Conservation (phyloP, 2,797 vertebrate species). For the Catharus ustulatus region DNA sequence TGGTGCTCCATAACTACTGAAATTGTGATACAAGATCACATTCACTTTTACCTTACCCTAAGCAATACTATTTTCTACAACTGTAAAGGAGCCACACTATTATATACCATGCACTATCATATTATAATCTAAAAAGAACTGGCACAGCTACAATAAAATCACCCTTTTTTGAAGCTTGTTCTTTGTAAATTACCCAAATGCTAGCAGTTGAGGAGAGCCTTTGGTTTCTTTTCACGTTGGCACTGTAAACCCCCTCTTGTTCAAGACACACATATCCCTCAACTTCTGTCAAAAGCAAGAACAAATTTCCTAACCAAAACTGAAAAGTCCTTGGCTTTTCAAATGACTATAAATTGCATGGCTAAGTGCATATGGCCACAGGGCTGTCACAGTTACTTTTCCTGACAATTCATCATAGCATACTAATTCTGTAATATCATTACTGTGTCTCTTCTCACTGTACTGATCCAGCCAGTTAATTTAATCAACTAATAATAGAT, state of each 20-base stretch:
- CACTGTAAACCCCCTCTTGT: conserved; percentile 49
- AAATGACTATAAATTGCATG: conserved; percentile 86
- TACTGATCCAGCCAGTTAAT: conserved; percentile 92
- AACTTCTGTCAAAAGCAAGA: conserved; percentile 79
- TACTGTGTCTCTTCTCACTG: conserved; percentile 93
- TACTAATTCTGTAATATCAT: conserved; percentile 99
- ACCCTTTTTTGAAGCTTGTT: conserved; percentile 58
- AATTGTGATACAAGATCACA: conserved; percentile 61
- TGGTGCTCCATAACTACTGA: conserved; percentile 52
- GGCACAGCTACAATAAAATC: conserved; percentile 65
- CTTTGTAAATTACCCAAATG: conserved; percentile 73
- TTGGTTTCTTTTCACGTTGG: conserved; percentile 68
- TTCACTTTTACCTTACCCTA: conserved; percentile 74
- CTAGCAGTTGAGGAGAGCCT: conserved; percentile 65
- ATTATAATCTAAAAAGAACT: conserved; percentile 70
- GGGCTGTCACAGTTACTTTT: conserved; percentile 94
- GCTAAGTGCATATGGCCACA: conserved; percentile 91
- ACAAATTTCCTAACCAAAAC: conserved; percentile 84
- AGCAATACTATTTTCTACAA: conserved; percentile 66
- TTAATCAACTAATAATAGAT: conserved; percentile 97
- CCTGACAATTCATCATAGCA: conserved; percentile 97
- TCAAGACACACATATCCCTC: conserved; percentile 64
- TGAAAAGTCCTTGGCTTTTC: conserved; percentile 90
- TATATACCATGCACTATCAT: conserved; percentile 52
- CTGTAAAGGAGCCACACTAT: conserved; percentile 62